Percentiles rank a stretch among this genome's conserved stretches.
phyloP scores from a whole-genome alignment of 1,140 invertebrate species.

The Muscidifurax raptorellus region DNA sequence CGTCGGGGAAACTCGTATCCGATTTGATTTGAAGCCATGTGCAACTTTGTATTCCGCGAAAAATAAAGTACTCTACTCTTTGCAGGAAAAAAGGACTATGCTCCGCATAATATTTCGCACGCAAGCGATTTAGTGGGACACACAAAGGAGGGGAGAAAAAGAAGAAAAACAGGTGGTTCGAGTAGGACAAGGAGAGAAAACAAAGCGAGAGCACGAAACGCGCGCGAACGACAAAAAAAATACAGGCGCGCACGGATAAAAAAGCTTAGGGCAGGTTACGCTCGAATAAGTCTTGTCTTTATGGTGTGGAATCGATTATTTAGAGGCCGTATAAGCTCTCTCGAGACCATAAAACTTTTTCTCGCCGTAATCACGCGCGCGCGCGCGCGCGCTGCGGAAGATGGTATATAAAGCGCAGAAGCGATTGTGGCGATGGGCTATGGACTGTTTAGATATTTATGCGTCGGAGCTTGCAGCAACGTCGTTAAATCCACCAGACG shows the following conservation, averaged over 20 bases:
- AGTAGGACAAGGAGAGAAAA: slow-evolving; percentile 3
- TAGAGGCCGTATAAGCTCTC: slow-evolving; percentile 1
- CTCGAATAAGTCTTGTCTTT: slow-evolving; percentile 35
- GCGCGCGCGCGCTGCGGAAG: neutral
- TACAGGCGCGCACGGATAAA: slow-evolving; percentile 11
- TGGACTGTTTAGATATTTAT: neutral
- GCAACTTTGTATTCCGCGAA: neutral
- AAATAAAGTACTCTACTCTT: neutral
- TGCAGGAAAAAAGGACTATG: neutral
- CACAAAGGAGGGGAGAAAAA: too few species aligned
- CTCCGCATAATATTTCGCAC: neutral
- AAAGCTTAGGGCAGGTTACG: slow-evolving; percentile 33
- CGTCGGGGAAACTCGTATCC: neutral
- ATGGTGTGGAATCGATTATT: slow-evolving; percentile 37
- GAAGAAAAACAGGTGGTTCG: too few species aligned
- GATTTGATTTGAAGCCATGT: too few species aligned
- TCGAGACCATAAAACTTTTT: slow-evolving; percentile 19
- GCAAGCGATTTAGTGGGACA: too few species aligned
- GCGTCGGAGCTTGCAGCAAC: neutral
- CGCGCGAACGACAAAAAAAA: slow-evolving; percentile 20
- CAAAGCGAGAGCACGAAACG: too few species aligned
- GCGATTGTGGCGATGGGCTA: neutral
- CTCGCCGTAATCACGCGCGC: neutral
- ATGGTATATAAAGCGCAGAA: neutral
- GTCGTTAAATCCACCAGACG: neutral